Conservation (phyloP, 2,113 vertebrate species). For the Chamaetylas fuelleborni region DNA sequence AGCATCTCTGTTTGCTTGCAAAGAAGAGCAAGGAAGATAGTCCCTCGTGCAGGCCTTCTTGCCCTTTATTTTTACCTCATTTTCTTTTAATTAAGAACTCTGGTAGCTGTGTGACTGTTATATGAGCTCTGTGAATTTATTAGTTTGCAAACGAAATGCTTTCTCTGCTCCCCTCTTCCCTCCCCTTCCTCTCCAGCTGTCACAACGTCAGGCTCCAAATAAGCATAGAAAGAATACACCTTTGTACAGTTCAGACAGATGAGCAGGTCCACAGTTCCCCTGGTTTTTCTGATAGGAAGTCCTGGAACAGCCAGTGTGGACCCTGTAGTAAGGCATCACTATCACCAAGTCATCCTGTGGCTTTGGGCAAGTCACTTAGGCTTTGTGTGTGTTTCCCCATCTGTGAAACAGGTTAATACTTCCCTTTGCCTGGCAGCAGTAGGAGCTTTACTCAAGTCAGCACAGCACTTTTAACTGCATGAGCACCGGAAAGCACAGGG, state of each 20-base stretch:
- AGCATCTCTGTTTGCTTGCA: neutral
- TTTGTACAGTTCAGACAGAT: neutral
- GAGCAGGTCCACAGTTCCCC: neutral
- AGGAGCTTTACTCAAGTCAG: constrained; percentile 20
- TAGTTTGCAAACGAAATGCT: neutral
- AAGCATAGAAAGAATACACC: neutral
- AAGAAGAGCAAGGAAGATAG: neutral
- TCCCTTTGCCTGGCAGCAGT: neutral
- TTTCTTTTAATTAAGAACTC: neutral
- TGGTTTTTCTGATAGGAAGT: neutral
- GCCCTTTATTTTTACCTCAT: neutral
- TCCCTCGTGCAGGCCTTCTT: neutral
- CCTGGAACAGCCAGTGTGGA: neutral
- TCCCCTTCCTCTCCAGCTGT: neutral
- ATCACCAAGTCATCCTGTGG: constrained; percentile 1
- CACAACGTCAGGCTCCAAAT: neutral
- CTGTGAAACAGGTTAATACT: constrained; percentile 57
- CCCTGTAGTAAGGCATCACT: neutral
- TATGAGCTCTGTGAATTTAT: neutral
- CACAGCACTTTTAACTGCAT: neutral
- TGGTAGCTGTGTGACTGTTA: accelerated
- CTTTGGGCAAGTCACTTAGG: constrained; percentile 30
- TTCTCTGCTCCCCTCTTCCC: neutral
- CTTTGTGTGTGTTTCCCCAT: constrained; percentile 13
- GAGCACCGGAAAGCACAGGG: neutral